Evolutionary conservation across 2,888 invertebrate species (phyloP), one percentile per base, ranked within the genome.

Genomic region (Melinopterus prodromus): DNA sequence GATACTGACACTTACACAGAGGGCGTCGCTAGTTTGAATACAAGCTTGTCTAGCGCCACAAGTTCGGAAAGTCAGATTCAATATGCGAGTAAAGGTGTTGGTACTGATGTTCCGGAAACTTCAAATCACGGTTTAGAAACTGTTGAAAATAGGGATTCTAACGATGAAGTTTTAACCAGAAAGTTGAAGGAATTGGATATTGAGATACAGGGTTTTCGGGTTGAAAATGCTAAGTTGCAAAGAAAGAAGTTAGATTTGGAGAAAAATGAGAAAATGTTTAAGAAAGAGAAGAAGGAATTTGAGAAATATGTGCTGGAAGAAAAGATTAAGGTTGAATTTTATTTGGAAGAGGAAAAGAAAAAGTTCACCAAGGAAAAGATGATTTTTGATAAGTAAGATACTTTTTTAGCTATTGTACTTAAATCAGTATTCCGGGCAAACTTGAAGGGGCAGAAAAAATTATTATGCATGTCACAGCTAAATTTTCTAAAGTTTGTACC

Each of bases 131-230:
- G 26, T 26, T 26, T 26, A 6, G 53, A 12, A 53, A 12, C 7
- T 53, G 53, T 2, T 53, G 53, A 12, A 53, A 53, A 12, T 53
- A 53, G 12, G 5, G 5, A 53, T 53, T 9, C 7, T 53, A 53
- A 53, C 12, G 92, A 92, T 86, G 92, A 93, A 85, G 86, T 92
- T 74, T 85, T 94, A 81, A 92, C 93, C 87, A 90, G 89, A 16
- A 93, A 94, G 77, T 89, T 95, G 0, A 85, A 89, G 71, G 94
- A 94, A 86, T 88, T 95, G 70, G 94, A 95, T 88, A 90, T 91
- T 79, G 95, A 93, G 87, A 92, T 93, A 53, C 88, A 90, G 76
- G 90, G 89, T 35, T 92, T 92, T 83, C 89, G 91, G 76, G 87
- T 88, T 71, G 92, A 92, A 86, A 93, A 91, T 84, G 81, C 88